Conservation (phyloP, 2,797 vertebrate genomes). For the Myripristis jacobus region DNA sequence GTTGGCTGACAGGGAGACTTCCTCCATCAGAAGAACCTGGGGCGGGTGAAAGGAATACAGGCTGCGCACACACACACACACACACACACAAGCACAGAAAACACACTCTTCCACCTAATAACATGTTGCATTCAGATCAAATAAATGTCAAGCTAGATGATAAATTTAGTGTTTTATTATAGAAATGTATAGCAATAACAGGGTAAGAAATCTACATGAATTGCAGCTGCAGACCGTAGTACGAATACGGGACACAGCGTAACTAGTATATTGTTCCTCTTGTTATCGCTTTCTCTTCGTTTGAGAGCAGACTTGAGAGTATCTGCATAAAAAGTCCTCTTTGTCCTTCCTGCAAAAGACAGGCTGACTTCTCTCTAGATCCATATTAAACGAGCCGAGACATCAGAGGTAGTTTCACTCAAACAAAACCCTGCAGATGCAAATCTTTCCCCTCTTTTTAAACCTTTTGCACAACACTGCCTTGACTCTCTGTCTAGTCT, state of each 20-base stretch:
- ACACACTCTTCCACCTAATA: conserved; percentile 12
- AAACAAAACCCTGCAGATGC: conserved; percentile 52
- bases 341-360: conserved; percentile 27
- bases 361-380: conserved; percentile 32
- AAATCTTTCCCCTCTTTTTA: conserved; percentile 53
- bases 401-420: conserved; percentile 48
- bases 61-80: conserved; percentile 19
- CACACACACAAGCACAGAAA: neutral
- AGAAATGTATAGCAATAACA: conserved; percentile 14
- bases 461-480: conserved; percentile 6
- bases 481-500: conserved; percentile 38
- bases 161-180: conserved; percentile 25
- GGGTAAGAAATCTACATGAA: conserved; percentile 14
- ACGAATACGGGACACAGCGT: conserved; percentile 15
- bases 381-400: conserved; percentile 45
- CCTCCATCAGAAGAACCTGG: conserved; percentile 58
- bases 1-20: conserved; percentile 66
- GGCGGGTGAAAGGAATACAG: conserved; percentile 56
- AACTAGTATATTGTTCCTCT: conserved; percentile 8
- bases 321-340: conserved; percentile 22
- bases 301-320: conserved; percentile 36
- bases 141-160: conserved; percentile 35
- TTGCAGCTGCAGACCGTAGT: conserved; percentile 11
- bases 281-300: conserved; percentile 13
- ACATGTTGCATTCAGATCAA: conserved; percentile 34